Evolutionary conservation across 2,888 invertebrate genomes (phyloP).

Genomic region (Eubasilissa splendida): DNA sequence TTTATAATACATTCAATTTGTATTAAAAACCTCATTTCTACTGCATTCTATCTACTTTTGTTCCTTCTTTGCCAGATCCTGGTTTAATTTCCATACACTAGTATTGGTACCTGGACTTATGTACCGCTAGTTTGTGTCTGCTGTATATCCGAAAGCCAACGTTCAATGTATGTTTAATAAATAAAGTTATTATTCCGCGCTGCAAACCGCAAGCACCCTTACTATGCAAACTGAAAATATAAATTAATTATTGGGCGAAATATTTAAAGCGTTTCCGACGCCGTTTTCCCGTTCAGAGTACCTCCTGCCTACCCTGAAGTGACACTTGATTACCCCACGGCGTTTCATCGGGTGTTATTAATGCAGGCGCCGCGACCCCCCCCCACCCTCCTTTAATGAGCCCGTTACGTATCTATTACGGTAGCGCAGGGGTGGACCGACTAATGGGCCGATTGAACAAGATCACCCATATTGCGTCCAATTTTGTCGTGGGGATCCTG

Average conservation of each 20-base stretch:
- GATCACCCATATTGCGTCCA: too few species aligned
- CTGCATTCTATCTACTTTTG: too few species aligned
- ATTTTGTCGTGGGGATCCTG: too few species aligned
- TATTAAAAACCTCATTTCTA: too few species aligned
- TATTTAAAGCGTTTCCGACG: conserved; percentile 22
- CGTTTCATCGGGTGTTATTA: conserved; percentile 54
- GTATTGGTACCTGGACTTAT: neutral
- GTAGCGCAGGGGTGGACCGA: conserved; percentile 3
- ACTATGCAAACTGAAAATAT: conserved; percentile 11
- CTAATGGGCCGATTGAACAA: neutral
- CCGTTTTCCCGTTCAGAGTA: conserved; percentile 26
- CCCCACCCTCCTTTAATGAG: conserved; percentile 31
- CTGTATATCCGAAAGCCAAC: neutral
- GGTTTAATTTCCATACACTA: neutral
- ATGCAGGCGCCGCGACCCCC: conserved; percentile 40
- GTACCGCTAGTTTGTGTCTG: neutral
- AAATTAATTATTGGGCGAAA: conserved; percentile 32
- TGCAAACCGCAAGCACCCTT: neutral
- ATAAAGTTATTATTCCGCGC: too few species aligned
- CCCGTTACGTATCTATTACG: conserved; percentile 51
- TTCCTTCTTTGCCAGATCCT: too few species aligned
- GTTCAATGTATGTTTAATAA: too few species aligned
- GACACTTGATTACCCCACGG: conserved; percentile 51
- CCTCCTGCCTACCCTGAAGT: conserved; percentile 59
- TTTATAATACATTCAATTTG: too few species aligned